phyloP scores from a whole-genome alignment of 2,797 vertebrate species.

The Thamnophis elegans region DNA sequence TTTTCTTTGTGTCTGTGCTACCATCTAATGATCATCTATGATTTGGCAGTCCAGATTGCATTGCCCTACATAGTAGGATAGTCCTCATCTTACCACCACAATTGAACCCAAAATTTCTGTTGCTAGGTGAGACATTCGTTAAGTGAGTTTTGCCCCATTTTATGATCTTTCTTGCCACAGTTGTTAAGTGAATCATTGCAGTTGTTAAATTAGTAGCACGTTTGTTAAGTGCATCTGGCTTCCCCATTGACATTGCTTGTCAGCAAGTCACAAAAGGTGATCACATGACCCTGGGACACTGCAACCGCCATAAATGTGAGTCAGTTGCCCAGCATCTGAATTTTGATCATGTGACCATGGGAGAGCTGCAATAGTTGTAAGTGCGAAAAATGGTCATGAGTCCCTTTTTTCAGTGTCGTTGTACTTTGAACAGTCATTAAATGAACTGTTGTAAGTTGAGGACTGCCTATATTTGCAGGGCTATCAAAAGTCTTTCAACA shows the following conservation, averaged over 20 bases:
- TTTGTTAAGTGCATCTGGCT: neutral
- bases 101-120: neutral
- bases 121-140: neutral
- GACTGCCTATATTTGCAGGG: neutral
- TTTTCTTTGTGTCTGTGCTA: neutral
- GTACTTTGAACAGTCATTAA: neutral
- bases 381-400: neutral
- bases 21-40: neutral
- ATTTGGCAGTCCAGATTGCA: neutral
- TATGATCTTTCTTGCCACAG: neutral
- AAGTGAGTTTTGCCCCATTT: neutral
- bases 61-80: neutral
- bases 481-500: neutral
- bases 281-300: neutral
- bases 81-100: neutral
- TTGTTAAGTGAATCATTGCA: neutral
- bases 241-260: neutral
- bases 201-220: neutral
- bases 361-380: neutral
- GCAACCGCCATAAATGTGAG: neutral
- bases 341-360: neutral
- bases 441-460: neutral
- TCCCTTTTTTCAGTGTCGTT: neutral
- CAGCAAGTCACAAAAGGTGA: neutral
- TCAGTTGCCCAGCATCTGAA: neutral